Percentiles rank a stretch among this genome's conserved stretches.
phyloP scores from a whole-genome alignment of 2,888 invertebrate species.

The Lepidochrysops patricia region DNA sequence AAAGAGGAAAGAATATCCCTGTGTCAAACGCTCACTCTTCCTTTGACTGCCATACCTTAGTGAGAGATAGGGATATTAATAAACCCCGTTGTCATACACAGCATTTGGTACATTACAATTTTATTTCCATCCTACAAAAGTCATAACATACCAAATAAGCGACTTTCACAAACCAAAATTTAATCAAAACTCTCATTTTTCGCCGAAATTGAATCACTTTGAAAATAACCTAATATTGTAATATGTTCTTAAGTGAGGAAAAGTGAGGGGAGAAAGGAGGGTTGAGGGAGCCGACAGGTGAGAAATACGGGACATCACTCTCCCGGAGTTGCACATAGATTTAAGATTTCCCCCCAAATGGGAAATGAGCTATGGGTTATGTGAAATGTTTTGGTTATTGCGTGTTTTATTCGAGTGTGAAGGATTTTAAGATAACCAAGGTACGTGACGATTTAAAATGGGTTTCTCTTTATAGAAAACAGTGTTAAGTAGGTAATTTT shows the following conservation, averaged over 20 bases:
- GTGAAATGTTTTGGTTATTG: background rate
- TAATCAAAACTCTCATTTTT: slow-evolving; percentile 1
- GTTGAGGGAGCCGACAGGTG: background rate
- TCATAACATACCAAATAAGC: background rate
- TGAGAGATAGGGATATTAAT: no score
- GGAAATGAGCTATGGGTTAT: background rate
- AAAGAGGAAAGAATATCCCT: no score
- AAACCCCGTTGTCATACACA: no score
- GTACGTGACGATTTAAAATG: no score
- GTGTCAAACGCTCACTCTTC: no score
- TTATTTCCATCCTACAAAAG: background rate
- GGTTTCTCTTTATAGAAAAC: no score
- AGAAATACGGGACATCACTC: slow-evolving; percentile 9
- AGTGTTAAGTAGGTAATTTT: no score
- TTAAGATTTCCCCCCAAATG: background rate
- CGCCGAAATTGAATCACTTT: slow-evolving; percentile 9
- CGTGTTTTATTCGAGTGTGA: background rate
- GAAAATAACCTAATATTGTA: slow-evolving; percentile 9
- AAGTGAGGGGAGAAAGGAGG: background rate
- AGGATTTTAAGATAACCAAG: no score
- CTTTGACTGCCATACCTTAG: no score
- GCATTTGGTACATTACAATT: no score
- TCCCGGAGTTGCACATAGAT: background rate
- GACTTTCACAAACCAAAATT: background rate
- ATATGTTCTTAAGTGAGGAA: slow-evolving; percentile 6